These are phyloP conservation scores for Lepidochrysops patricia DNA, from an alignment of 2,888 invertebrate genomes.

Conservation along the genomic window DNA sequence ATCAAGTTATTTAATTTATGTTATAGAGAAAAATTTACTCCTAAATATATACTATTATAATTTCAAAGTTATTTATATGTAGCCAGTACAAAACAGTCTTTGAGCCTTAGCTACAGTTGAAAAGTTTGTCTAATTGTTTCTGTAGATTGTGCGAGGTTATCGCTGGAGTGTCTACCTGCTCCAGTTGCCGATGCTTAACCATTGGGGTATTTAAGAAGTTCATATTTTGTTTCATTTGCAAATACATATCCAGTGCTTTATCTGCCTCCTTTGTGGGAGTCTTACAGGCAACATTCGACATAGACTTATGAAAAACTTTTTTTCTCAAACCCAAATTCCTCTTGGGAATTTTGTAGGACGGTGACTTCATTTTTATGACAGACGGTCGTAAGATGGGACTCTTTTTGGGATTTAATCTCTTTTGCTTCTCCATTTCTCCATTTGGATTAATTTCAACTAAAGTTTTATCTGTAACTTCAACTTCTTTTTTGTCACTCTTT, in stretches of 20 bases:
- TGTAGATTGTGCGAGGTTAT: constrained; percentile 55
- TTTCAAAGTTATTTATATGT: not conserved
- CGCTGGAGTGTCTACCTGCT: constrained; percentile 45
- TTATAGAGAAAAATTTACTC: constrained; percentile 1
- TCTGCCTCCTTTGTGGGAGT: constrained; percentile 40
- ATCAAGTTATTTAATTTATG: not conserved
- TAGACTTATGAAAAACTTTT: constrained; percentile 44
- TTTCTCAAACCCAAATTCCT: constrained; percentile 47
- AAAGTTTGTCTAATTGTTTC: constrained; percentile 55
- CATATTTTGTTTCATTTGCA: constrained; percentile 58
- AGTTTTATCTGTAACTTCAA: constrained; percentile 29
- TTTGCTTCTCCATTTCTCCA: constrained; percentile 24
- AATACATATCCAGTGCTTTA: constrained; percentile 49
- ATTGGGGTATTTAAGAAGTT: constrained; percentile 54
- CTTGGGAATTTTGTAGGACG: constrained; percentile 56
- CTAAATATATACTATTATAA: not conserved
- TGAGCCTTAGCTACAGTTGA: constrained; percentile 36
- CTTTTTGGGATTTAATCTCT: constrained; percentile 26
- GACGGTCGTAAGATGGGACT: constrained; percentile 33
- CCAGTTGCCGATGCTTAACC: constrained; percentile 29
- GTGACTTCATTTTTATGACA: constrained; percentile 48
- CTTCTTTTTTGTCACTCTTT: constrained; percentile 25
- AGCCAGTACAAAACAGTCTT: not conserved
- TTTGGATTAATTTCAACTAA: constrained; percentile 29
- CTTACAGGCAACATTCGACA: constrained; percentile 42